phyloP scores from a whole-genome alignment of 2,888 invertebrate genomes.

The Electrophaes corylata region DNA sequence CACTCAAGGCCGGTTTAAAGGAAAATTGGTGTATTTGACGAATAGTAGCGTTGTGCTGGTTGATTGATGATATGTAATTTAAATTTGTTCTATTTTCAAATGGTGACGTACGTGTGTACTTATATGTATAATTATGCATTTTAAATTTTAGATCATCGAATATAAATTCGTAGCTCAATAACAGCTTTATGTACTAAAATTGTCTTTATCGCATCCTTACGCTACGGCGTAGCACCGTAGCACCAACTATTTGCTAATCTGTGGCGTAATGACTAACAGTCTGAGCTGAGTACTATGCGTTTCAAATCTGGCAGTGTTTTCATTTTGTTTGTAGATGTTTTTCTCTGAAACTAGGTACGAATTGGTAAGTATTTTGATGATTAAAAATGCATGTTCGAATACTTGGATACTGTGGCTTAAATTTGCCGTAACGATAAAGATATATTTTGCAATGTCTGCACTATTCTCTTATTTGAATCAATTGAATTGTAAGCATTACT shows the following conservation, averaged over 20 bases:
- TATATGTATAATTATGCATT: not conserved
- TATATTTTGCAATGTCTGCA: too few relatives aligned
- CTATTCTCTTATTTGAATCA: too few relatives aligned
- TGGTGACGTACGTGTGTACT: not conserved
- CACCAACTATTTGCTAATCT: constrained; percentile 17
- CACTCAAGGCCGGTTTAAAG: constrained; percentile 21
- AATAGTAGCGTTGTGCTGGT: constrained; percentile 1
- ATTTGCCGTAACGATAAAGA: too few relatives aligned
- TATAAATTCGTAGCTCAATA: not conserved
- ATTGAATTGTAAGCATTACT: too few relatives aligned
- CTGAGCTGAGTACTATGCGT: constrained; percentile 8
- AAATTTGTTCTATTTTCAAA: constrained; percentile 2
- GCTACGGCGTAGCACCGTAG: constrained; percentile 32
- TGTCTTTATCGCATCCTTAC: not conserved
- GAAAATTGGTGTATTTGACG: constrained; percentile 19
- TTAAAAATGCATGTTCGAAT: not conserved
- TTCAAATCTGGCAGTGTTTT: not conserved
- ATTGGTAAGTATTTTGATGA: not conserved
- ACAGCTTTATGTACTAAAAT: too few relatives aligned
- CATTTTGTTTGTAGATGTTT: not conserved
- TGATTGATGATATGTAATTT: constrained; percentile 13
- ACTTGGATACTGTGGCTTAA: too few relatives aligned
- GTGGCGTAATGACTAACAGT: constrained; percentile 25
- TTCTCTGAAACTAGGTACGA: not conserved
- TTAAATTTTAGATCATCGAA: not conserved